Conservation (phyloP, 2,113 vertebrate species). For the Gopherus flavomarginatus region DNA sequence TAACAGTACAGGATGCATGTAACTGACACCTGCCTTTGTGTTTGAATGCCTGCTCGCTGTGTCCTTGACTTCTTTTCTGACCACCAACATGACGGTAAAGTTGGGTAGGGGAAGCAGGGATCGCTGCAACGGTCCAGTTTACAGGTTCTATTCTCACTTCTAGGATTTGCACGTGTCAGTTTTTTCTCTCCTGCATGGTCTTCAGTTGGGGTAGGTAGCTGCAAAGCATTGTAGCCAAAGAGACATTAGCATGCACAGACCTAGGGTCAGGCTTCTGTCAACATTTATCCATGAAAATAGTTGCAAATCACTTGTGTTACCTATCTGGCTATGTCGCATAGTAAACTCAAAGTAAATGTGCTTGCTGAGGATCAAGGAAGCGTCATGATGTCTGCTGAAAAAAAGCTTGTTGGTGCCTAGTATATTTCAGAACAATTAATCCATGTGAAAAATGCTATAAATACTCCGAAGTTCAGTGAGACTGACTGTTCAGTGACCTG, state of each 20-base stretch:
- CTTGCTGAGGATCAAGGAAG: neutral
- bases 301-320: neutral
- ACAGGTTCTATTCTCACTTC: neutral
- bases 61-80: accelerated
- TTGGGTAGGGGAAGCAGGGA: neutral
- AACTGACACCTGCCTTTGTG: accelerated
- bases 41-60: neutral
- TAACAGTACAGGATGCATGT: neutral
- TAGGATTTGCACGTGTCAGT: neutral
- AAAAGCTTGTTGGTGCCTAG: neutral
- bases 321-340: neutral
- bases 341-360: accelerated
- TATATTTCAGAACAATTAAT: accelerated
- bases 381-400: accelerated
- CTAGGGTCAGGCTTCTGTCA: neutral
- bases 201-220: neutral
- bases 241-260: neutral
- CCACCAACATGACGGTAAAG: accelerated
- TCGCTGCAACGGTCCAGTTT: neutral
- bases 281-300: neutral
- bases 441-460: accelerated
- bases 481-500: neutral
- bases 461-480: no score
- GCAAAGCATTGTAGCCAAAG: neutral
- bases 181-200: neutral